A percentile compares a stretch with the other conserved stretches of the same genome.
phyloP scores from a whole-genome alignment of 1,140 invertebrate species.

The Akabosia matsudoensis region DNA sequence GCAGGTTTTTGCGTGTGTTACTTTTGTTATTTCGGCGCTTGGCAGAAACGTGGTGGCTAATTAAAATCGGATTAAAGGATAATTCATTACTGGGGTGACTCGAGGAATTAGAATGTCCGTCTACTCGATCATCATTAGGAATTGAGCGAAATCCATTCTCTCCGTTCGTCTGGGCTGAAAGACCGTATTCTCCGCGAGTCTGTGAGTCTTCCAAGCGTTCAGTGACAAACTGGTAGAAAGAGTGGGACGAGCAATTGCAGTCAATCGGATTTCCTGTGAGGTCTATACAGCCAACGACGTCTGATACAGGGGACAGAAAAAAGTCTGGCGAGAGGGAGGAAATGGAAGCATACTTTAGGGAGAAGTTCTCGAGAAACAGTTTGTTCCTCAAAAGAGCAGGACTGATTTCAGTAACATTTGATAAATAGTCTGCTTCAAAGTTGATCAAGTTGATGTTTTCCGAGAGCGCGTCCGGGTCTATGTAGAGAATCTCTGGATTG shows the following conservation, averaged over 20 bases:
- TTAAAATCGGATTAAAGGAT: slow-evolving; percentile 13
- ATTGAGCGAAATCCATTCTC: slow-evolving; percentile 10
- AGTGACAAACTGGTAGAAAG: slow-evolving; percentile 10
- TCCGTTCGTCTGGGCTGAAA: neutral
- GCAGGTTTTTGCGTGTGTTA: slow-evolving; percentile 12
- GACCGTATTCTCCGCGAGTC: neutral
- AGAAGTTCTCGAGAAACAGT: slow-evolving; percentile 67
- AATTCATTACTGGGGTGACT: neutral
- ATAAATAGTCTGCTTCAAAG: slow-evolving; percentile 72
- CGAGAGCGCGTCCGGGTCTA: slow-evolving; percentile 72
- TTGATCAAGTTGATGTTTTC: slow-evolving; percentile 77
- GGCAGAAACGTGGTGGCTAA: neutral
- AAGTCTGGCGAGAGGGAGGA: slow-evolving; percentile 31
- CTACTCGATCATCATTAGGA: neutral
- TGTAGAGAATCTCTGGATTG: slow-evolving; percentile 56
- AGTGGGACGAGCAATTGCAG: slow-evolving; percentile 54
- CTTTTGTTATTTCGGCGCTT: slow-evolving; percentile 24
- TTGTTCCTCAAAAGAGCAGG: slow-evolving; percentile 70
- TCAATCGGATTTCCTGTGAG: slow-evolving; percentile 76
- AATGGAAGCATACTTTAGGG: slow-evolving; percentile 53
- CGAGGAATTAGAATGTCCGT: neutral
- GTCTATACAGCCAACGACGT: slow-evolving; percentile 48
- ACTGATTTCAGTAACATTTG: slow-evolving; percentile 65
- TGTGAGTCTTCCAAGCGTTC: neutral
- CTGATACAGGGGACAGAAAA: slow-evolving; percentile 26